Base-by-base conservation (phyloP, 2,888 invertebrate species). In the Leucophora obtusa region DNA sequence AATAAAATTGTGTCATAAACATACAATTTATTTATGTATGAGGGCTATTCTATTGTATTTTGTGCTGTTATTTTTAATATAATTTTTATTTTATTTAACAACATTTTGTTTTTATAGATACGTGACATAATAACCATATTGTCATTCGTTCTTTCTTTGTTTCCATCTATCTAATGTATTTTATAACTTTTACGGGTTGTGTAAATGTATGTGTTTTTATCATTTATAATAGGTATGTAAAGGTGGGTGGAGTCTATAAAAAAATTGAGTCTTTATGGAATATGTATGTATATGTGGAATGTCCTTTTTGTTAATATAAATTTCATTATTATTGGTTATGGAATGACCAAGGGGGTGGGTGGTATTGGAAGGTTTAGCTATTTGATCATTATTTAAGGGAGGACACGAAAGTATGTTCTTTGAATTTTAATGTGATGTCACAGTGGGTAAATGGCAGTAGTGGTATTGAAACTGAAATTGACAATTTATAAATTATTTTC, bases 301-400 rank as follows among this genome's bases (percentile, higher is more conserved):
- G 63, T 58, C 63, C 28, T 70, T 66, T 53, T 69, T 38, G 28
- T 18, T 24, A 53, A 60, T 63, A 60, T 62, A 59, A 54, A 50
- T 50, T 70, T 60, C 43, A 66, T 79, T 79, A 66, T 71, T 62
- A 79, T 79, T 74, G 79, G 74, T 79, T 70, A 59, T 70, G 70
- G 10, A 28, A 66, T 17, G 59, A 28, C 59, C 47, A 8, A 53
- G 10, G 38, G 50, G 68, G 53, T 60, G 33, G 54, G 1, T 21
- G 66, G 38, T 11, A 17, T 38, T 63, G 11, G 17, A 2, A 0
- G 33, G 18, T 50, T 62, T 53, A 58, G 9, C 33, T 18, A 28
- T 53, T 28, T 35, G 74, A 35, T 50, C 54, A 18, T 54, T 62
- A 51, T 4, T 59, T 69, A 68, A 43, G 70, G 66, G 59, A 65